These are phyloP conservation scores for Julus scandinavius DNA, from an alignment of 2,888 invertebrate genomes.

Conservation along the genomic window DNA sequence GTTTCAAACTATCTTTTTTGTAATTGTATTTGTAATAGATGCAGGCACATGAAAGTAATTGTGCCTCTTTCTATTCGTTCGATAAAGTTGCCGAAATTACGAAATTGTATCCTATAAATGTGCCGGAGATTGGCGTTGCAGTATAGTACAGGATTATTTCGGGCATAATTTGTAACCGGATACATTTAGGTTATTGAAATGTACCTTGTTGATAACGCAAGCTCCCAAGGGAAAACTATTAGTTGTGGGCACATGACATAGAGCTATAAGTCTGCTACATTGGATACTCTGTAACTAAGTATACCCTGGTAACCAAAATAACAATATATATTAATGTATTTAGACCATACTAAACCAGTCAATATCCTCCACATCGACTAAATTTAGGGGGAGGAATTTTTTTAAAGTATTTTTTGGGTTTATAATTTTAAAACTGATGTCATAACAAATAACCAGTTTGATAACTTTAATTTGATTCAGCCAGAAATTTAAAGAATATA, in stretches of 20 bases:
- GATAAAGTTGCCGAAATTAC: neutral
- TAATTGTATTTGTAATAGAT: neutral
- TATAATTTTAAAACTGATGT: too few species aligned
- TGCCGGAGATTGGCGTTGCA: neutral
- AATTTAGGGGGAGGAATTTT: too few species aligned
- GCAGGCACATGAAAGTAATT: neutral
- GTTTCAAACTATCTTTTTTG: too few species aligned
- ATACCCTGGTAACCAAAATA: neutral
- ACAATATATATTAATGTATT: too few species aligned
- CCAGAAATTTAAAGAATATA: too few species aligned
- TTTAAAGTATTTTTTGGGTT: too few species aligned
- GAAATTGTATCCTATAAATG: conserved; percentile 2
- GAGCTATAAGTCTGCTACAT: neutral
- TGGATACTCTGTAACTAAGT: neutral
- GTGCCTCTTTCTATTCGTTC: neutral
- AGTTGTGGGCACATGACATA: neutral
- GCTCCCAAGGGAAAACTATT: neutral
- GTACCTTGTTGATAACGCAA: neutral
- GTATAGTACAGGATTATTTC: neutral
- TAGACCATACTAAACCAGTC: too few species aligned
- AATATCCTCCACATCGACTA: too few species aligned
- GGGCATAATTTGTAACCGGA: neutral
- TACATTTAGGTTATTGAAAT: conserved; percentile 12
- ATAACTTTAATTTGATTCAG: too few species aligned
- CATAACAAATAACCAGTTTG: too few species aligned